A percentile compares a stretch with the other conserved stretches of the same genome.
These are phyloP conservation scores for Adoxophyes honmai DNA, from an alignment of 1,140 invertebrate species.

Conservation along the genomic window DNA sequence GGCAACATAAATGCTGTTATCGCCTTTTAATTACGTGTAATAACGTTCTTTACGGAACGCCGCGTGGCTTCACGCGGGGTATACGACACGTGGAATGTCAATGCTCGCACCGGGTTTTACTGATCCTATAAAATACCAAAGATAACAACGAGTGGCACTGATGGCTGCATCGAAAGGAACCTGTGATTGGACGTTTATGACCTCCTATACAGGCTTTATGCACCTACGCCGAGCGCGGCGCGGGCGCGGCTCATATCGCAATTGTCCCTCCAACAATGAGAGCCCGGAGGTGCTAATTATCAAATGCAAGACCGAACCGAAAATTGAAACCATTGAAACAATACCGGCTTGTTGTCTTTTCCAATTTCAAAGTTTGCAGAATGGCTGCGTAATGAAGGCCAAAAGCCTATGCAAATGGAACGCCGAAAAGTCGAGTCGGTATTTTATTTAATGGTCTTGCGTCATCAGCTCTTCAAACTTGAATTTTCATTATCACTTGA, in stretches of 20 bases:
- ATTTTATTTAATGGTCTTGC: constrained; percentile 72
- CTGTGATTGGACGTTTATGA: constrained; percentile 66
- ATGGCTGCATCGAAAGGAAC: constrained; percentile 46
- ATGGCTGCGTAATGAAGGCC: constrained; percentile 74
- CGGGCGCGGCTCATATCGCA: constrained; percentile 33
- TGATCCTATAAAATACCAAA: constrained; percentile 74
- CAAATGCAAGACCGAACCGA: constrained; percentile 64
- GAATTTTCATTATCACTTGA: constrained; percentile 76
- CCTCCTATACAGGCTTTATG: constrained; percentile 57
- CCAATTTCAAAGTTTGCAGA: constrained; percentile 74
- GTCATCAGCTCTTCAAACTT: constrained; percentile 73
- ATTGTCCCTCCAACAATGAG: constrained; percentile 47
- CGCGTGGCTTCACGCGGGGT: constrained; percentile 13
- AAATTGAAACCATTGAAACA: constrained; percentile 52
- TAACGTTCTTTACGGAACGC: constrained; percentile 47
- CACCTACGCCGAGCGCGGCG: background rate
- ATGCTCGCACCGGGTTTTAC: constrained; percentile 72
- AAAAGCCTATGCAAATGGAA: constrained; percentile 69
- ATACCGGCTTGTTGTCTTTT: constrained; percentile 70
- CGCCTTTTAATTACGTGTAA: constrained; percentile 63
- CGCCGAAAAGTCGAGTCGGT: constrained; percentile 72
- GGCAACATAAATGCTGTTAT: constrained; percentile 49
- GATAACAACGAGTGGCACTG: constrained; percentile 68
- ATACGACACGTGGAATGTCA: constrained; percentile 55
- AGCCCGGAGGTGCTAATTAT: constrained; percentile 71